These are phyloP conservation scores for Pseudococcus jackbeardsleyi DNA, from an alignment of 2,888 invertebrate genomes.

Conservation along the genomic window DNA sequence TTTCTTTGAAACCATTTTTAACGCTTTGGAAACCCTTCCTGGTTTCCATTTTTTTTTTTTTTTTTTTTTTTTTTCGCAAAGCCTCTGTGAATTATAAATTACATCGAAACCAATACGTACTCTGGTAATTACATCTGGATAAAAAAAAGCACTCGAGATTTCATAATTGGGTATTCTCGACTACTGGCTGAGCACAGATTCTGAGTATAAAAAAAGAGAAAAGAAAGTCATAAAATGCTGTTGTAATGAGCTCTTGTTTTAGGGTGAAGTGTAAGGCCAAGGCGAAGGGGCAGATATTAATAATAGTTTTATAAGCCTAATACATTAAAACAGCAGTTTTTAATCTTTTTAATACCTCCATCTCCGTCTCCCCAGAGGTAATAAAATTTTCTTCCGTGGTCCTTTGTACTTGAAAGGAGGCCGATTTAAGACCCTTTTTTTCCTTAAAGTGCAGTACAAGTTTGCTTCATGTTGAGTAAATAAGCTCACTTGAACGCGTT, in stretches of 20 bases:
- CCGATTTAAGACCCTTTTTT: conserved; percentile 50
- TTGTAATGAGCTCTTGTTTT: not conserved
- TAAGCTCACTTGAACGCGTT: conserved; percentile 48
- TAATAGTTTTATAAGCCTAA: conserved; percentile 49
- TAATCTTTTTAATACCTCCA: conserved; percentile 54
- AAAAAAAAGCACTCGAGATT: not conserved
- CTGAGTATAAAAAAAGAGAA: not conserved
- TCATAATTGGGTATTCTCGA: not conserved
- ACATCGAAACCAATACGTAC: conserved; percentile 12
- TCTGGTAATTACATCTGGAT: not conserved
- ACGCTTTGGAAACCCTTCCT: not conserved
- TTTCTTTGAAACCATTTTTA: not conserved
- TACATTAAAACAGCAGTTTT: conserved; percentile 49
- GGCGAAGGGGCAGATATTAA: conserved; percentile 30
- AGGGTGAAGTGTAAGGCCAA: not conserved
- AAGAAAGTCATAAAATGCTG: not conserved
- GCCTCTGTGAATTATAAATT: not conserved
- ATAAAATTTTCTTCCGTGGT: conserved; percentile 19
- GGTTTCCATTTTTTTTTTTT: too few relatives aligned
- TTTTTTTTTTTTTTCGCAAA: not conserved
- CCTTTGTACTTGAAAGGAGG: not conserved
- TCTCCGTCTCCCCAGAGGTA: conserved; percentile 39
- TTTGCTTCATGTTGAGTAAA: conserved; percentile 27
- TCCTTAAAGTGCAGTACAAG: not conserved
- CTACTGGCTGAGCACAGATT: not conserved